These are phyloP conservation scores for Cavia aperea DNA, from an alignment of 2,113 vertebrate genomes.

Conservation along the genomic window DNA sequence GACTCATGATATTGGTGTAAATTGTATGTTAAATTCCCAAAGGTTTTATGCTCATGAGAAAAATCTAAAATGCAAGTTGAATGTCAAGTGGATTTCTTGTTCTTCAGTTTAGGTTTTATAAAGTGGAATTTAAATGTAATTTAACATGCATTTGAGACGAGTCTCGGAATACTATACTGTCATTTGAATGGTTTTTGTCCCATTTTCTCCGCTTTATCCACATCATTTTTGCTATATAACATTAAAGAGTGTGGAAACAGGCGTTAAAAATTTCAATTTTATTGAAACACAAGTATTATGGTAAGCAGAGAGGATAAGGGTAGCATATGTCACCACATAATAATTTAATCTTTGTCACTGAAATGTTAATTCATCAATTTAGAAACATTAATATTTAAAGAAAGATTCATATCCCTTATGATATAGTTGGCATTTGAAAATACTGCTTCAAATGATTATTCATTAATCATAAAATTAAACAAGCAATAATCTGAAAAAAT, in stretches of 20 bases:
- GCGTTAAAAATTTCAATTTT: background rate
- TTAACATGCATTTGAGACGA: background rate
- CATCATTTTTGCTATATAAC: background rate
- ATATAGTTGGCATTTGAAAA: background rate
- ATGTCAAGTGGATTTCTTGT: background rate
- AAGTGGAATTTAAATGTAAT: constrained; percentile 22
- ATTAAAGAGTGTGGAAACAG: background rate
- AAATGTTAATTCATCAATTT: background rate
- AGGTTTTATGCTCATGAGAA: background rate
- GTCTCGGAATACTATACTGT: background rate
- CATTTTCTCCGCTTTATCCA: constrained; percentile 37
- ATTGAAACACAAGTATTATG: background rate
- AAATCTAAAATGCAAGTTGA: constrained; percentile 28
- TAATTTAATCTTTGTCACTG: background rate
- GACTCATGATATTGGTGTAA: background rate
- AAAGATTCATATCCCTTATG: background rate
- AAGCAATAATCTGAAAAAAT: background rate
- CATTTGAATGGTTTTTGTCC: constrained; percentile 33
- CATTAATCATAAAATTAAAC: constrained; percentile 1
- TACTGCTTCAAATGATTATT: constrained; percentile 4
- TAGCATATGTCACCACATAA: background rate
- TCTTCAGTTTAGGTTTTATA: constrained; percentile 39
- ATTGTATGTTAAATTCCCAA: background rate
- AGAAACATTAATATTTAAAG: background rate
- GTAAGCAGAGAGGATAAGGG: background rate